These are phyloP conservation scores for Acheta domesticus DNA, from an alignment of 2,888 invertebrate genomes.

Conservation along the genomic window DNA sequence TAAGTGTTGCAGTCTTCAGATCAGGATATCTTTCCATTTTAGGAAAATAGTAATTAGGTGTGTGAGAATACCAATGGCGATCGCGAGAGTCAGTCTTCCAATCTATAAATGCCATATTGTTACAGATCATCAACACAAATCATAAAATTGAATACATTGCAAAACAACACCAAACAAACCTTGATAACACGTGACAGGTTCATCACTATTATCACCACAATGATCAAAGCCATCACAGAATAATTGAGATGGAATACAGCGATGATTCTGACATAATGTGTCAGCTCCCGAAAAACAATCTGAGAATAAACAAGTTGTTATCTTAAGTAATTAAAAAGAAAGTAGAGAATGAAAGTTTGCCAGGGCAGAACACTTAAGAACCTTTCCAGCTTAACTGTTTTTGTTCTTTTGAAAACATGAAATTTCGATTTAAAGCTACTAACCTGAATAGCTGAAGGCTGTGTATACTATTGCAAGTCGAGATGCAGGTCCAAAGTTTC, in stretches of 20 bases:
- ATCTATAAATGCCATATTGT: conserved; percentile 45
- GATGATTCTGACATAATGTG: conserved; percentile 66
- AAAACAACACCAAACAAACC: conserved; percentile 43
- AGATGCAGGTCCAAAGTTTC: conserved; percentile 60
- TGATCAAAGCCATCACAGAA: conserved; percentile 74
- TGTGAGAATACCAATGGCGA: conserved; percentile 61
- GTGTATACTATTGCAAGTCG: conserved; percentile 66
- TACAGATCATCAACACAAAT: conserved; percentile 20
- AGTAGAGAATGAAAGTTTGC: background rate
- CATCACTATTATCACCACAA: conserved; percentile 71
- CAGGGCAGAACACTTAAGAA: no score
- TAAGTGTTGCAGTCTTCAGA: conserved; percentile 61
- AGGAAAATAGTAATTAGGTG: conserved; percentile 69
- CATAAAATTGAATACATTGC: background rate
- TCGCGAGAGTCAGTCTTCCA: conserved; percentile 54
- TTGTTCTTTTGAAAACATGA: background rate
- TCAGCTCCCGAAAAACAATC: conserved; percentile 66
- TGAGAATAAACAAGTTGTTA: conserved; percentile 42
- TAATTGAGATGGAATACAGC: conserved; percentile 64
- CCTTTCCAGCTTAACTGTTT: no score
- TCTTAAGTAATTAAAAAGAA: background rate
- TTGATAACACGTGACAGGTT: conserved; percentile 58
- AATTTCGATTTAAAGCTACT: conserved; percentile 37
- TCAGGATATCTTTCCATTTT: conserved; percentile 64
- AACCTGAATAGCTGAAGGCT: conserved; percentile 67